Percentiles rank a stretch among this genome's conserved stretches.
Evolutionary conservation across 2,797 vertebrate species (phyloP).

Genomic region (Hippoglossus hippoglossus): DNA sequence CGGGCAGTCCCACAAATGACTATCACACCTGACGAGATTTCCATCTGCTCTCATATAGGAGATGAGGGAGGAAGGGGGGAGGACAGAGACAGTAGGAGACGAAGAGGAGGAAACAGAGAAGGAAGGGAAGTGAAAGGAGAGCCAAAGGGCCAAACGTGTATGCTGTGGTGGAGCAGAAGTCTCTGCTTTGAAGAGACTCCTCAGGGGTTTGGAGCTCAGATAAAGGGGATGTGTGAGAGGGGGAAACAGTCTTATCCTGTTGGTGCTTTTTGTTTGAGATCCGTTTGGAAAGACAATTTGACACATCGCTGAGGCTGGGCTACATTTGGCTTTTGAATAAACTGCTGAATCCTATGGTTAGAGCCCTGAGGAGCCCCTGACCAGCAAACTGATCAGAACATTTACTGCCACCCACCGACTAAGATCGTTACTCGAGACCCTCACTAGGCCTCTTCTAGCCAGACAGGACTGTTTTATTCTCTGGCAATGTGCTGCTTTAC

Average conservation of each 20-base stretch:
- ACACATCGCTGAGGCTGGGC: constrained; percentile 36
- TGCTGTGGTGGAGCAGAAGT: constrained; percentile 25
- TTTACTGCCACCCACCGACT: constrained; percentile 65
- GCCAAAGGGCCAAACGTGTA: constrained; percentile 9
- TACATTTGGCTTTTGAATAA: constrained; percentile 56
- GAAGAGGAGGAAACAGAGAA: constrained; percentile 38
- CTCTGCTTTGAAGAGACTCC: constrained; percentile 47
- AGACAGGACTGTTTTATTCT: constrained; percentile 59
- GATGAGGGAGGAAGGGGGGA: constrained; percentile 39
- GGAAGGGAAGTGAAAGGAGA: constrained; percentile 37
- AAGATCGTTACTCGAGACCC: constrained; percentile 71
- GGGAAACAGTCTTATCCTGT: constrained; percentile 38
- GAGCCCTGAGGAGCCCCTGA: constrained; percentile 18
- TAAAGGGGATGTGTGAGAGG: constrained; percentile 33
- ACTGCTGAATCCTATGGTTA: constrained; percentile 30
- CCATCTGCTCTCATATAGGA: constrained; percentile 47
- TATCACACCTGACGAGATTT: constrained; percentile 50
- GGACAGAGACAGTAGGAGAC: constrained; percentile 23
- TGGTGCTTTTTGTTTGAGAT: constrained; percentile 55
- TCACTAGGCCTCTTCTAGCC: constrained; percentile 46
- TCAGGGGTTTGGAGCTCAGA: constrained; percentile 42
- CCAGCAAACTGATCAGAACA: constrained; percentile 52
- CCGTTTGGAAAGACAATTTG: constrained; percentile 52
- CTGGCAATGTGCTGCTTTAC: constrained; percentile 55
- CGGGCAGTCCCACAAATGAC: constrained; percentile 24